Evolutionary conservation across 2,113 vertebrate genomes (phyloP), one percentile per base, ranked within the genome.

Genomic region (Triplophysa tibetana): DNA sequence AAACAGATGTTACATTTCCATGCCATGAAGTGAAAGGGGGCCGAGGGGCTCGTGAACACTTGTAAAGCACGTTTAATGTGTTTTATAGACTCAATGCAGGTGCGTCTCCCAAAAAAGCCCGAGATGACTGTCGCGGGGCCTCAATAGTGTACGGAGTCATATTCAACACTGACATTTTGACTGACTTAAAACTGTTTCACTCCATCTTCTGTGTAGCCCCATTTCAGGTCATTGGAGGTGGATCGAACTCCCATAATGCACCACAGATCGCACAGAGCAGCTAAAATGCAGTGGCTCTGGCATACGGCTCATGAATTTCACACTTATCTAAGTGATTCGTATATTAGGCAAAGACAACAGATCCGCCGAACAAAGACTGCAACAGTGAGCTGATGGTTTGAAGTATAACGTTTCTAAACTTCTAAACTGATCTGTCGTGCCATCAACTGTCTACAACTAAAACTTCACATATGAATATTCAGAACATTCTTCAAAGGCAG

Each of bases 1-100:
- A 12, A 45, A 12, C 92, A 90, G 89, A 58, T 91, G 91, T 94
- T 95, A 94, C 94, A 95, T 93, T 93, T 95, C 94, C 92, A 95
- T 94, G 94, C 93, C 94, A 94, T 94, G 93, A 95, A 95, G 87
- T 88, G 92, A 90, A 90, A 91, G 91, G 91, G 92, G 89, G 92
- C 88, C 72, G 91, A 65, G 92, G 94, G 94, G 92, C 91, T 90
- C 86, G 93, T 89, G 79, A 84, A 72, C 52, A 60, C 24, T 80
- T 79, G 63, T 56, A 80, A 80, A 77, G 89, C 90, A 91, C 92
- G 93, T 91, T 93, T 89, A 90, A 93, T 70, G 65, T 72, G 64
- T 84, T 94, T 93, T 94, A 76, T 72, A 79, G 79, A 41, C 83
- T 67, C 50, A 41, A 56, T 72, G 65, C 64, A 50, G 68, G 26